Evolutionary conservation across 2,888 invertebrate genomes (phyloP), one percentile per base, ranked within the genome.

Genomic region (Notodonta ziczac): DNA sequence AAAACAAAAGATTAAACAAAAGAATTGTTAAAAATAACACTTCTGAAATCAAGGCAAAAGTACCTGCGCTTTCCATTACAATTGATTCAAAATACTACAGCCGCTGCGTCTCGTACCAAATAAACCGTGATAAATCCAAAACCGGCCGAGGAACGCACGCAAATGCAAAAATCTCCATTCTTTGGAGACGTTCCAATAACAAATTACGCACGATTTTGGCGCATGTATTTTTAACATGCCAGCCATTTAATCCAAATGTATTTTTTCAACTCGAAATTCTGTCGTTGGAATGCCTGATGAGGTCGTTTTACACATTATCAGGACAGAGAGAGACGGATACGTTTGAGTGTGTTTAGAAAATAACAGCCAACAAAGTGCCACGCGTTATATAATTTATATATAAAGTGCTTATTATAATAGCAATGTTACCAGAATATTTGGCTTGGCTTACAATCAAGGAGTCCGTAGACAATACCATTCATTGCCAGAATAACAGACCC

Each of bases 161-260:
- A 75, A 74, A 78, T 76, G 72, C 68, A 82, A 83, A 84, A 81
- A 73, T 65, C 58, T 66, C 69, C 62, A 69, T 69, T 63, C 63
- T 76, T 84, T 87, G 87, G 86, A 82, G 54, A 44, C 63, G 59
- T 56, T 81, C 87, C 87, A 87, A 83, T 63, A 68, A 73, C 64
- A 64, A 73, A 72, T 73, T 71, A 73, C 74, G 69, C 67, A 69
- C 64, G 61, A 74, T 65, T 61, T 70, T 59, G 58, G 58, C 59
- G 59, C 66, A 57, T 56, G 57, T 67, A 73, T 77, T 74, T 76
- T 72, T 69, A 66, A 69, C 67, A 56, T 48, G 52, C 56, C 61
- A 16, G 63, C 52, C 39, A 58, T 58, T 63, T 58, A 50, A 59
- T 61, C 61, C 0, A 62, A 63, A 59, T 68, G 57, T 64, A 59